Percentiles rank a stretch among this genome's conserved stretches.
phyloP scores from a whole-genome alignment of 2,113 vertebrate species.

The Sciurus niger region DNA sequence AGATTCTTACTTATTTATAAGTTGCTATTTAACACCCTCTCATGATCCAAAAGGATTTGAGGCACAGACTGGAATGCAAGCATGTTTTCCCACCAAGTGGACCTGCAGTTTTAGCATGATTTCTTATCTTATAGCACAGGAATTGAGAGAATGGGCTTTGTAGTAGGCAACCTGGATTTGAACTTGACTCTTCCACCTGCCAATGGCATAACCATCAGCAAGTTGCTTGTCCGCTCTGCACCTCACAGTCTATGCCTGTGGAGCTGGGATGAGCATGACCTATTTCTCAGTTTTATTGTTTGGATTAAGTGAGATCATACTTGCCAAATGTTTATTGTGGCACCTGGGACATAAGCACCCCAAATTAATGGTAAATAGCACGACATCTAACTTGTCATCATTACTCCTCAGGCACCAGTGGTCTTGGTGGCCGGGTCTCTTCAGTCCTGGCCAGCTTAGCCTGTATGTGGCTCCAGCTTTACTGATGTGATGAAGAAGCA shows the following conservation, averaged over 20 bases:
- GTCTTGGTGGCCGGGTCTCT: not conserved
- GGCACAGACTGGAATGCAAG: not conserved
- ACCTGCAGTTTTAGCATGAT: not conserved
- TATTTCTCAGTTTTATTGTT: not conserved
- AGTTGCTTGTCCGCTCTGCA: not conserved
- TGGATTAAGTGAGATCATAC: conserved; percentile 1
- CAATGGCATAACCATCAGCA: not conserved
- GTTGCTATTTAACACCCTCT: conserved; percentile 63
- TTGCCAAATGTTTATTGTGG: not conserved
- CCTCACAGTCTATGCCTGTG: not conserved
- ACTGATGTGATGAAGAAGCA: not conserved
- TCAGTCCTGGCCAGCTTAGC: not conserved
- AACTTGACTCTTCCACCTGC: not conserved
- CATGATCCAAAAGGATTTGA: conserved; percentile 44
- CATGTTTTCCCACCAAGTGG: not conserved
- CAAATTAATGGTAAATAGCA: not conserved
- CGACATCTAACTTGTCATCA: not conserved
- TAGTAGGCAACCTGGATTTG: not conserved
- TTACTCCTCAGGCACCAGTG: not conserved
- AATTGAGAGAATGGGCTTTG: not conserved
- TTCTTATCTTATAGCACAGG: not conserved
- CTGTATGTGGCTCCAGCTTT: not conserved
- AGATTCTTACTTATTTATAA: conserved; percentile 55
- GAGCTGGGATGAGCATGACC: not conserved
- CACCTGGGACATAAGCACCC: not conserved